Conservation (phyloP, 2,888 invertebrate genomes). For the Cremastobaeus sp. region DNA sequence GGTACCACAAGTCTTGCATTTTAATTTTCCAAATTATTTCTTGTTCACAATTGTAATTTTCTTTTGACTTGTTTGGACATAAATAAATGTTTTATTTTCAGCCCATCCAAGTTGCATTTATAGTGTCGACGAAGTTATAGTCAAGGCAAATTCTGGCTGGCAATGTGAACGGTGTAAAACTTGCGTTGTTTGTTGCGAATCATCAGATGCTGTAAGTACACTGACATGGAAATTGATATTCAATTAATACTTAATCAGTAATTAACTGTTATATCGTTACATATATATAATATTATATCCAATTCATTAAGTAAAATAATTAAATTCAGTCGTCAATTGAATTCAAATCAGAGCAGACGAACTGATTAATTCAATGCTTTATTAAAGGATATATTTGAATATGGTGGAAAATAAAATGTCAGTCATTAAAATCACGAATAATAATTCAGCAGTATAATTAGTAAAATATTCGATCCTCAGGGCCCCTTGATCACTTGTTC, state of each 20-base stretch:
- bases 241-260: not conserved
- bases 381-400: not conserved
- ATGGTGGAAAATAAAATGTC: no score
- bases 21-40: constrained; percentile 28
- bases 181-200: constrained; percentile 89
- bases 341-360: no score
- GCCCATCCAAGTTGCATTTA: constrained; percentile 86
- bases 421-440: not conserved
- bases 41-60: not conserved
- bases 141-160: constrained; percentile 86
- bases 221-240: constrained; percentile 1
- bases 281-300: not conserved
- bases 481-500: constrained; percentile 88
- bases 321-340: no score
- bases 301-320: no score
- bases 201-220: constrained; percentile 84
- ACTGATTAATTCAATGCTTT: constrained; percentile 1
- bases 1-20: constrained; percentile 76
- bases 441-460: not conserved
- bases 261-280: not conserved
- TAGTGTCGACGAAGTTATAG: constrained; percentile 82
- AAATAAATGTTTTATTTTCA: constrained; percentile 70
- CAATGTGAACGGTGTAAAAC: constrained; percentile 94
- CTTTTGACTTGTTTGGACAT: not conserved
- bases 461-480: constrained; percentile 77